phyloP scores from a whole-genome alignment of 1,140 invertebrate genomes.

The Agrypnia vestita region DNA sequence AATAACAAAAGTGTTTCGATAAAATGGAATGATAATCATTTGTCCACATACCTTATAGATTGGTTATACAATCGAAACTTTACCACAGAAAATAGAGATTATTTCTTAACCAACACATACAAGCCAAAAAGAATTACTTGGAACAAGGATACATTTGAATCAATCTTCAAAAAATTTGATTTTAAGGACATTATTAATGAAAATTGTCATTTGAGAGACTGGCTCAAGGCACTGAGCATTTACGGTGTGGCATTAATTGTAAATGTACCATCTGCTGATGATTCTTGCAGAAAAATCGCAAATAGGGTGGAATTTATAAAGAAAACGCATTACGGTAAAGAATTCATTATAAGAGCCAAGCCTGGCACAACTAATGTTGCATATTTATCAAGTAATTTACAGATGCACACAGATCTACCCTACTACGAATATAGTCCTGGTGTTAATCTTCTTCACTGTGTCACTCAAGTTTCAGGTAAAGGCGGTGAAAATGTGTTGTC shows the following conservation, averaged over 20 bases:
- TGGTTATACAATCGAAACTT: slow-evolving; percentile 79
- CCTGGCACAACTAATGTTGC: slow-evolving; percentile 80
- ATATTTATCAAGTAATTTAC: slow-evolving; percentile 77
- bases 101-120: slow-evolving; percentile 71
- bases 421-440: slow-evolving; percentile 84
- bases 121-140: slow-evolving; percentile 72
- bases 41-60: slow-evolving; percentile 70
- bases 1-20: slow-evolving; percentile 66
- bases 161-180: slow-evolving; percentile 71
- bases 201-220: slow-evolving; percentile 71
- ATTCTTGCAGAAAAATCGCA: slow-evolving; percentile 73
- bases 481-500: slow-evolving; percentile 78
- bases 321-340: slow-evolving; percentile 80
- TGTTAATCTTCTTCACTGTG: slow-evolving; percentile 79
- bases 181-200: slow-evolving; percentile 73
- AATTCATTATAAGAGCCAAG: slow-evolving; percentile 79
- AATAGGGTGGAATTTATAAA: slow-evolving; percentile 78
- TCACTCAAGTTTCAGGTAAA: slow-evolving; percentile 75
- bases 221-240: slow-evolving; percentile 74
- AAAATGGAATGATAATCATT: slow-evolving; percentile 77
- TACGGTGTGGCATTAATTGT: slow-evolving; percentile 77
- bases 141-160: slow-evolving; percentile 72
- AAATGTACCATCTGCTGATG: slow-evolving; percentile 71
- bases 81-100: slow-evolving; percentile 65
- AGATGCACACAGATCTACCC: slow-evolving; percentile 81